Conservation (phyloP, 2,888 invertebrate genomes). For the Zaprionus bogoriensis region DNA sequence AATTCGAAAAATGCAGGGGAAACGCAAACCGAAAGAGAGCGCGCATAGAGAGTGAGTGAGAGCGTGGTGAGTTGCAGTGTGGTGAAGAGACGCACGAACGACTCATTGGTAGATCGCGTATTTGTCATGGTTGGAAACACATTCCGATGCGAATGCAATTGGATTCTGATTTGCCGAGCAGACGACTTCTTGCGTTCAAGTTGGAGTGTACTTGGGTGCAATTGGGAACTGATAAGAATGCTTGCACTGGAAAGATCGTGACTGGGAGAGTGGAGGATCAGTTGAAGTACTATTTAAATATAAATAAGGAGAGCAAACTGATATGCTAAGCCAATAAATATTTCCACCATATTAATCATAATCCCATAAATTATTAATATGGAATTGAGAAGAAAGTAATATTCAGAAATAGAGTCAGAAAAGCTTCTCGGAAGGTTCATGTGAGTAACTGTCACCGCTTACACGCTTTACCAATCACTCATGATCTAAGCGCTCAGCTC, state of each 20-base stretch:
- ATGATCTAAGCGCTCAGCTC: no score
- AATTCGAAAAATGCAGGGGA: conserved; percentile 61
- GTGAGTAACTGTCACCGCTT: no score
- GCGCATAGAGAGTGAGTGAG: conserved; percentile 12
- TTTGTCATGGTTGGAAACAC: conserved; percentile 8
- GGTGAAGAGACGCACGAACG: conserved; percentile 51
- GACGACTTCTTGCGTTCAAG: no score
- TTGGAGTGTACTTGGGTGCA: background rate
- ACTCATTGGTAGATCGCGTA: conserved; percentile 44
- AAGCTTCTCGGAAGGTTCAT: no score
- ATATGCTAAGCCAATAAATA: no score
- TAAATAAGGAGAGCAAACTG: no score
- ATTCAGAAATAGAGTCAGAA: no score
- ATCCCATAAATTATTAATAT: no score
- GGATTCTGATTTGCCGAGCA: conserved; percentile 28
- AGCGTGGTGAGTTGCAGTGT: conserved; percentile 51
- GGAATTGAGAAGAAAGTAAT: no score
- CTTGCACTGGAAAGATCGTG: background rate
- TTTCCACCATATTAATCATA: no score
- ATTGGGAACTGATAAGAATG: background rate
- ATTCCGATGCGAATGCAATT: conserved; percentile 39
- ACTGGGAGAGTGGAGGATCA: background rate
- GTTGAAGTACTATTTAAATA: no score
- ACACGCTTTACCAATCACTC: no score
- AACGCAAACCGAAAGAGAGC: conserved; percentile 4